Base-by-base conservation (phyloP, 2,797 vertebrate species). In the Falco concolor region DNA sequence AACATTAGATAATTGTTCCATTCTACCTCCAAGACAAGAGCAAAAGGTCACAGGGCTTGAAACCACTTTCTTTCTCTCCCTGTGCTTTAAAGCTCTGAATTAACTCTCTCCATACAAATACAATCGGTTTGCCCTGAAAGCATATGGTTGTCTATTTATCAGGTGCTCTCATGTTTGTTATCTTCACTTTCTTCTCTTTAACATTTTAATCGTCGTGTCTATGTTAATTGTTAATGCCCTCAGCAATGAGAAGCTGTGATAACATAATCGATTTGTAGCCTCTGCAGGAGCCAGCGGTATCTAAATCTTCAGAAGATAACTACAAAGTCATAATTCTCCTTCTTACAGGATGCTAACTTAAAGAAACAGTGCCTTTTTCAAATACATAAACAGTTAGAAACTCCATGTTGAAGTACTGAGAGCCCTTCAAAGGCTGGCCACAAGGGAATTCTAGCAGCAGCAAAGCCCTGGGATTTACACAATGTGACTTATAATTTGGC, bases 221-320 rank as follows among this genome's bases (percentile, higher is more conserved):
- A 56, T 85, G 80, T 78, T 95, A 94, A 96, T 65, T 79, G 67
- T 85, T 84, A 87, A 94, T 40, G 52, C 57, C 73, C 68, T 92
- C 88, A 93, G 87, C 65, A 84, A 68, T 8, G 38, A 70, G 56
- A 90, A 95, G 70, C 47, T 95, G 56, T 77, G 74, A 92, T 23
- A 65, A 57, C 47, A 34, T 77, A 94, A 95, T 81, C 93, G 81
- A 93, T 74, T 93, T 93, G 79, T 30, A 92, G 56, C 54, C 76
- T 86, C 92, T 88, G 64, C 53, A 92, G 57, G 60, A 92, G 28
- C 27, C 50, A 84, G 42, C 63, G 74, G 60, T 88, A 95, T 60
- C 40, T 10, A 60, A 81, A 84, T 52, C 81, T 92, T 88, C 30
- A 92, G 70, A 93, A 73, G 40, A 45, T 17, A 72, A 72, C 36